A percentile compares a stretch with the other conserved stretches of the same genome.
phyloP scores from a whole-genome alignment of 2,888 invertebrate species.

The Noctua pronuba region DNA sequence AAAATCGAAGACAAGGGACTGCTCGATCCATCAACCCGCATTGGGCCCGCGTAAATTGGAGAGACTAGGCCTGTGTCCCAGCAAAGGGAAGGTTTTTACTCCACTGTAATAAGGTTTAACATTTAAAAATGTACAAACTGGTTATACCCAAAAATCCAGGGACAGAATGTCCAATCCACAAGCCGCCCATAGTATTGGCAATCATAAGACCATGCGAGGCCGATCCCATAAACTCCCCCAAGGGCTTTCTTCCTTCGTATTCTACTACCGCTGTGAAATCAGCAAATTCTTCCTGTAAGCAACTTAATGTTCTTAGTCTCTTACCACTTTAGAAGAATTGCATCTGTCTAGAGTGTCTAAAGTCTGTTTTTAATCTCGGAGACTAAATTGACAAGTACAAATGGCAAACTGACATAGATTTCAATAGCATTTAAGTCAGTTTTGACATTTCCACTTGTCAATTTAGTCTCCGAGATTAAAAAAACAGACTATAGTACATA shows the following conservation, averaged over 20 bases:
- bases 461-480: too few relatives aligned
- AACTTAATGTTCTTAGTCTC: not conserved
- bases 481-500: too few relatives aligned
- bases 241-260: conserved; percentile 65
- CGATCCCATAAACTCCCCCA: conserved; percentile 42
- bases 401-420: too few relatives aligned
- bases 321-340: not conserved
- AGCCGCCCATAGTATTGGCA: conserved; percentile 92
- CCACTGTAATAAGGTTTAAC: not conserved
- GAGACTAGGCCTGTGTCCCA: not conserved
- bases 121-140: conserved; percentile 36
- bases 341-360: too few relatives aligned
- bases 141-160: conserved; percentile 93
- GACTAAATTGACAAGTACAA: too few relatives aligned
- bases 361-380: too few relatives aligned
- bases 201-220: conserved; percentile 79
- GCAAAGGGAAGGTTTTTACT: not conserved
- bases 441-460: too few relatives aligned
- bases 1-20: not conserved
- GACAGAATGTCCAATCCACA: conserved; percentile 97
- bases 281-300: conserved; percentile 40
- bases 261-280: conserved; percentile 71
- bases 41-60: not conserved
- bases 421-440: too few relatives aligned
- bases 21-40: not conserved